These are phyloP conservation scores for Fragum sueziense DNA, from an alignment of 2,888 invertebrate species.

Conservation along the genomic window DNA sequence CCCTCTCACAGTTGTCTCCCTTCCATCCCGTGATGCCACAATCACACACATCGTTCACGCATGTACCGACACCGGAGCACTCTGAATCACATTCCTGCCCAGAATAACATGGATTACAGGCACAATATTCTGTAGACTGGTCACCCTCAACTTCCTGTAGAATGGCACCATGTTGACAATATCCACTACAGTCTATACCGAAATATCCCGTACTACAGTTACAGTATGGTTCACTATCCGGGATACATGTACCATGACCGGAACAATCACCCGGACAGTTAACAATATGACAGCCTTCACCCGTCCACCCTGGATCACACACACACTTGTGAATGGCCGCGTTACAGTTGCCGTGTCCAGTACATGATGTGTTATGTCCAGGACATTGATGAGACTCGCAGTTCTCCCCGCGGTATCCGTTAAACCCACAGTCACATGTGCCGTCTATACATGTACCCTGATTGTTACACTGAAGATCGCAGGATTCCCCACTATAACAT, in stretches of 20 bases:
- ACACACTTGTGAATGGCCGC: conserved; percentile 59
- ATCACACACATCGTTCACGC: conserved; percentile 62
- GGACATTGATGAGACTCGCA: conserved; percentile 72
- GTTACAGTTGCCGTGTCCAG: conserved; percentile 68
- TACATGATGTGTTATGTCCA: conserved; percentile 62
- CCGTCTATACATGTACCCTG: conserved; percentile 60
- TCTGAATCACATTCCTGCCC: conserved; percentile 51
- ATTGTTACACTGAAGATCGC: conserved; percentile 65
- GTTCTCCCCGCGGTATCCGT: conserved; percentile 65
- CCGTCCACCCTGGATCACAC: conserved; percentile 69
- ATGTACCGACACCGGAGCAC: conserved; percentile 59
- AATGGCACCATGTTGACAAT: conserved; percentile 58
- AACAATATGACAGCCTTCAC: conserved; percentile 66
- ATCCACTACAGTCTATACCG: conserved; percentile 51
- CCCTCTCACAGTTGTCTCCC: conserved; percentile 67
- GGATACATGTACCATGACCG: conserved; percentile 61
- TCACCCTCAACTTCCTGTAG: conserved; percentile 26
- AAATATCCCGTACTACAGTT: conserved; percentile 52
- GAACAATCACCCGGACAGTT: conserved; percentile 69
- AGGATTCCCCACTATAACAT: conserved; percentile 68
- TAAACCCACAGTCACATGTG: conserved; percentile 71
- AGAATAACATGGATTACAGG: conserved; percentile 65
- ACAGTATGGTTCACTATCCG: conserved; percentile 48
- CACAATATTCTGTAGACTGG: conserved; percentile 53
- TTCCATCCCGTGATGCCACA: conserved; percentile 69